phyloP scores from a whole-genome alignment of 2,113 vertebrate genomes.

The Gadus chalcogrammus region DNA sequence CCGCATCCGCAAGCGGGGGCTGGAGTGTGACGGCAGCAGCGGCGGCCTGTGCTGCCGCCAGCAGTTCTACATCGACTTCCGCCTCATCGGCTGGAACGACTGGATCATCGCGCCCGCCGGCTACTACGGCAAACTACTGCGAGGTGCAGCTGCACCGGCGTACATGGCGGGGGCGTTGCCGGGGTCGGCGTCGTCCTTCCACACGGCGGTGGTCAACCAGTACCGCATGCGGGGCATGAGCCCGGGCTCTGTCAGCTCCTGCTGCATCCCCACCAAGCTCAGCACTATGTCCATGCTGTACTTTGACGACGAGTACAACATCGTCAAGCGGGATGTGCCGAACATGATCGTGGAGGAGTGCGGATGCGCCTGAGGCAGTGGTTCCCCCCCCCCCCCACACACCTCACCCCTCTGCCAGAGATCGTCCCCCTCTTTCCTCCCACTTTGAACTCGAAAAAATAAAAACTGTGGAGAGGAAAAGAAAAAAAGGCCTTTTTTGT shows the following conservation, averaged over 20 bases:
- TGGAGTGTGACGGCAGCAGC: slow-evolving; percentile 94
- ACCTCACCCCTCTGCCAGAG: background rate
- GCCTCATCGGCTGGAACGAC: slow-evolving; percentile 97
- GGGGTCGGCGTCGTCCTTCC: slow-evolving; percentile 95
- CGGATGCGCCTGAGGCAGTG: slow-evolving; percentile 86
- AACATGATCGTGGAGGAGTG: slow-evolving; percentile 99
- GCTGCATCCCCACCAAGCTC: slow-evolving; percentile 98
- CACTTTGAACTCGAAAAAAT: slow-evolving; percentile 39
- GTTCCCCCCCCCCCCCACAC: background rate
- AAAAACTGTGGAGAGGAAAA: slow-evolving; percentile 7
- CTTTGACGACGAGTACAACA: slow-evolving; percentile 99
- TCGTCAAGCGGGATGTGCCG: slow-evolving; percentile 97
- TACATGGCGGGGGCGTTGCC: slow-evolving; percentile 98
- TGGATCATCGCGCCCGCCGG: slow-evolving; percentile 99
- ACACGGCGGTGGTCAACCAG: slow-evolving; percentile 98
- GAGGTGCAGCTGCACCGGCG: slow-evolving; percentile 96
- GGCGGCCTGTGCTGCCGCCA: slow-evolving; percentile 96
- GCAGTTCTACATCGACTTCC: slow-evolving; percentile 99
- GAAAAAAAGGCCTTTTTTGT: slow-evolving; percentile 48
- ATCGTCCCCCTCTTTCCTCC: background rate
- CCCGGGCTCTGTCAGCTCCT: slow-evolving; percentile 95
- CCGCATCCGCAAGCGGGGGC: slow-evolving; percentile 94
- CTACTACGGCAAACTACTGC: slow-evolving; percentile 99
- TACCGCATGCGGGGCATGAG: slow-evolving; percentile 97
- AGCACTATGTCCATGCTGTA: slow-evolving; percentile 99